Base-by-base conservation (phyloP, 2,113 vertebrate genomes). In the Tichodroma muraria region DNA sequence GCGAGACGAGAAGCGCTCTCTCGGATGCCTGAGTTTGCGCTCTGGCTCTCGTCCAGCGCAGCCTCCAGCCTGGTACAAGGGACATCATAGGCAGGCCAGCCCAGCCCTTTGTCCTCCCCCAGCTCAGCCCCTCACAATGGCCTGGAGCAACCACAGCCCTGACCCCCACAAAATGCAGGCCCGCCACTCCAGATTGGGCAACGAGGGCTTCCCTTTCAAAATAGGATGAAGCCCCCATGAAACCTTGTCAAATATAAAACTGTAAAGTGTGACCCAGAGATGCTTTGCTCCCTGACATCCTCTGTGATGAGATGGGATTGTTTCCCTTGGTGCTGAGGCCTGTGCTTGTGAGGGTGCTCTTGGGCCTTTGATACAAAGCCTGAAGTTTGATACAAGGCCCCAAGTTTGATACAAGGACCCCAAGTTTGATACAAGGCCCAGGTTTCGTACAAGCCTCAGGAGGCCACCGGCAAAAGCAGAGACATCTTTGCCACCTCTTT, bases 1-100 rank as follows among this genome's bases (percentile, higher is more conserved):
- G 22, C 18, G 38, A 8, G 45, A 60, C 12, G 27, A 15, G 28
- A 45, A 28, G 33, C 8, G 2, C 9, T 59, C 22, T 33, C 53
- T 53, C 0, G 0, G 33, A 7, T 33, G 33, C 23, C 45, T 0
- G 0, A 15, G 8, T 53, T 16, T 69, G 38, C 69, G 84, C 33
- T 38, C 25, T 0, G 1, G 18, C 33, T 60, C 22, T 53, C 0
- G 0, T 69, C 28, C 45, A n/a, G 60, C 4, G 0, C 37, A 59
- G 45, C 22, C 37, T 77, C 33, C 6, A 5, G 15, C 28, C 21
- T 11, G 45, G 45, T 15, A 13, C 18, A 60, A 38, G 45, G 28
- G 25, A 31, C 17, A 37, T 8, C 25, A 27, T 0, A 14, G 21
- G 2, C 37, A 15, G 21, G 22, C 50, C 42, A 64, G 42, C n/a